These are phyloP conservation scores for Phalacrocorax pelagicus DNA, from an alignment of 2,113 vertebrate genomes.

Conservation along the genomic window DNA sequence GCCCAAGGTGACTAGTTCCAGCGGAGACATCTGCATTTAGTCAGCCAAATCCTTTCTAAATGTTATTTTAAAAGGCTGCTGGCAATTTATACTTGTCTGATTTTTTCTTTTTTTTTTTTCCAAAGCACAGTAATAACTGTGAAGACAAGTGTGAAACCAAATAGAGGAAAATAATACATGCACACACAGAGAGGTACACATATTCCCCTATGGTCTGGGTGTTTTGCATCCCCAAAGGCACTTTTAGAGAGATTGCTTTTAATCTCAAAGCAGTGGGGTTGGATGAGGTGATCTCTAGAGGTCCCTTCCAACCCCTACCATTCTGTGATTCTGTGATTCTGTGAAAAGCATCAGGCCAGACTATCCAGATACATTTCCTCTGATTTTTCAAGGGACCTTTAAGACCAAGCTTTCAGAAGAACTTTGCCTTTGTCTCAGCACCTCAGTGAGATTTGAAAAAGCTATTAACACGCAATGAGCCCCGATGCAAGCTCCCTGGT, in stretches of 20 bases:
- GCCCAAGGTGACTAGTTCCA: not conserved
- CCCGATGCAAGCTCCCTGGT: accelerated
- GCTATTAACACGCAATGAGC: accelerated
- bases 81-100: not conserved
- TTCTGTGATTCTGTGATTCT: too few relatives aligned
- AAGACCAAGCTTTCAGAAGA: not conserved
- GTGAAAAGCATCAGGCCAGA: not conserved
- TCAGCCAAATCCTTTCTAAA: not conserved
- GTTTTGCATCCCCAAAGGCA: not conserved
- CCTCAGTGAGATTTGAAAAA: not conserved
- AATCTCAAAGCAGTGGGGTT: too few relatives aligned
- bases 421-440: not conserved
- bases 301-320: too few relatives aligned
- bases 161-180: not conserved
- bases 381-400: not conserved
- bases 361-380: not conserved
- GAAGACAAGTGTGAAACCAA: not conserved
- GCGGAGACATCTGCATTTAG: not conserved
- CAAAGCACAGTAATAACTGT: not conserved
- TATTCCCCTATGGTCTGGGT: not conserved
- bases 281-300: too few relatives aligned
- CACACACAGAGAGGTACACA: not conserved
- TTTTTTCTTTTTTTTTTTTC: not conserved
- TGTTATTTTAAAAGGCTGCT: not conserved
- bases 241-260: not conserved